phyloP scores from a whole-genome alignment of 2,888 invertebrate genomes.

The Rambutsinella grinnellia region DNA sequence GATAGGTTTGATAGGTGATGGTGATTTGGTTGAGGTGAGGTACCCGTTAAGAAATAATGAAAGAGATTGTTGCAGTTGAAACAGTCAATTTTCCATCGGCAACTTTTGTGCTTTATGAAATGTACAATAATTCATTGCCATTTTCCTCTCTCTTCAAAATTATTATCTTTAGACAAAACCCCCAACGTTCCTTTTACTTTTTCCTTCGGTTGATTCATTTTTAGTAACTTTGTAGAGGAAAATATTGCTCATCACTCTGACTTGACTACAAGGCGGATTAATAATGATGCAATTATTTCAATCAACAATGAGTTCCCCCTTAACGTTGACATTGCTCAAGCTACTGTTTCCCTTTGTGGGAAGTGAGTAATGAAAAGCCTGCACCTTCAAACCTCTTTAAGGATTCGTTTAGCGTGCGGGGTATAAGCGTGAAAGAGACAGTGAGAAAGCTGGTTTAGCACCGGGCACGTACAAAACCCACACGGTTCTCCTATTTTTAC shows the following conservation, averaged over 20 bases:
- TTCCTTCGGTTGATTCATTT: background rate
- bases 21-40: background rate
- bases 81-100: background rate
- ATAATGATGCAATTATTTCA: background rate
- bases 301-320: background rate
- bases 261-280: background rate
- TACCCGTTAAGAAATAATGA: background rate
- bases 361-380: background rate
- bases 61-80: background rate
- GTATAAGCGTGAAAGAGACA: background rate
- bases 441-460: background rate
- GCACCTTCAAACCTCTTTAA: background rate
- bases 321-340: background rate
- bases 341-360: background rate
- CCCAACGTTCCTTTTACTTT: background rate
- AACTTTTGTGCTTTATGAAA: slow-evolving; percentile 12
- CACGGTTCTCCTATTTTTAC: background rate
- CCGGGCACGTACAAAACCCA: slow-evolving; percentile 3
- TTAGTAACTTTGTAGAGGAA: background rate
- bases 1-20: background rate
- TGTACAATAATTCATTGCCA: background rate
- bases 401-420: background rate
- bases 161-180: background rate
- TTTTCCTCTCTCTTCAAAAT: background rate
- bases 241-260: background rate